Percentiles rank a stretch among this genome's conserved stretches.
These are phyloP conservation scores for Poecilus cupreus DNA, from an alignment of 2,888 invertebrate genomes.

Conservation along the genomic window DNA sequence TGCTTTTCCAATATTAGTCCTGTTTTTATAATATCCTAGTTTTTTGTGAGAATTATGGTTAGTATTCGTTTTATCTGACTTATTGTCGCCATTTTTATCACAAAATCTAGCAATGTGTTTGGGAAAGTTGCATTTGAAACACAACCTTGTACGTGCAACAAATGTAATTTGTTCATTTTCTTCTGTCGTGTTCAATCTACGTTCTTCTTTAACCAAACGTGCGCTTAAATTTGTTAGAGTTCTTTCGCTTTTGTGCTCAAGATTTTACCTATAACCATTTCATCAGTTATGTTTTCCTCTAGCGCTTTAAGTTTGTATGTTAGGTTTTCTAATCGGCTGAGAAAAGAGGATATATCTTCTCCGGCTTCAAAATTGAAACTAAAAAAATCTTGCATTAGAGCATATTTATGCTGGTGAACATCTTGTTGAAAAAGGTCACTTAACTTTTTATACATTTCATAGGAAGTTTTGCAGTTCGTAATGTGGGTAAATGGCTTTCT, in stretches of 20 bases:
- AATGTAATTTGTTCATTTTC: background rate
- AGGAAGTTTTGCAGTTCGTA: no score
- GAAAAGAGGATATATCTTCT: conserved; percentile 38
- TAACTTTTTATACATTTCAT: background rate
- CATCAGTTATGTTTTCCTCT: conserved; percentile 55
- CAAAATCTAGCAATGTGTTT: background rate
- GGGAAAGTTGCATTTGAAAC: background rate
- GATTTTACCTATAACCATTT: conserved; percentile 60
- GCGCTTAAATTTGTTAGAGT: conserved; percentile 55
- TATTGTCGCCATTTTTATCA: no score
- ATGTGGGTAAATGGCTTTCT: no score
- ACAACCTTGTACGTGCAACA: background rate
- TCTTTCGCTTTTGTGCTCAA: conserved; percentile 39
- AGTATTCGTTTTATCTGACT: background rate
- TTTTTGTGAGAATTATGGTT: background rate
- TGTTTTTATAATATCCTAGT: background rate
- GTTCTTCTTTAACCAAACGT: conserved; percentile 51
- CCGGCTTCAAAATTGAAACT: conserved; percentile 33
- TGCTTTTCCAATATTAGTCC: background rate
- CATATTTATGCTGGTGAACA: background rate
- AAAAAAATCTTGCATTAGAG: conserved; percentile 43
- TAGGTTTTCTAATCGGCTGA: conserved; percentile 50
- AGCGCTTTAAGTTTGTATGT: conserved; percentile 43
- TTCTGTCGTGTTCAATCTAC: conserved; percentile 8
- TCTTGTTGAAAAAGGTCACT: no score